Percentiles rank a stretch among this genome's conserved stretches.
Conservation (phyloP, 2,113 vertebrate species). For the Coptodon rendalli region DNA sequence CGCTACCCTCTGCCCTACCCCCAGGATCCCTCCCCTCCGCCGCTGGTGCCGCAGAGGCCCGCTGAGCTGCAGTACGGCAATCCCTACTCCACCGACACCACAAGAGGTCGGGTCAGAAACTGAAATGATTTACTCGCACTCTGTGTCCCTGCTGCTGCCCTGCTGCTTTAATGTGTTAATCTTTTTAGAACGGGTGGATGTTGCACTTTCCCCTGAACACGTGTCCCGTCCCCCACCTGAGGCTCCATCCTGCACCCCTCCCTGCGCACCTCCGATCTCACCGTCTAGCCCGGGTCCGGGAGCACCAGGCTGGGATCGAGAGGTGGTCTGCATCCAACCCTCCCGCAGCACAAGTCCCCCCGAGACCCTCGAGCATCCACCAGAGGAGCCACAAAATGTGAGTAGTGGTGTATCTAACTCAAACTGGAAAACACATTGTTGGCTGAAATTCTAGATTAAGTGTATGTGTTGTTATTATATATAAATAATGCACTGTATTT, state of each 20-base stretch:
- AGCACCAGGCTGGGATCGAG: slow-evolving; percentile 73
- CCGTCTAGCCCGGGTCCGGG: background rate
- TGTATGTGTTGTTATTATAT: background rate
- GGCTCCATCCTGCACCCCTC: slow-evolving; percentile 64
- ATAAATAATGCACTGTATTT: background rate
- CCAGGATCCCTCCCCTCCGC: slow-evolving; percentile 76
- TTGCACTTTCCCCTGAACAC: slow-evolving; percentile 82
- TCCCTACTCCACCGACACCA: slow-evolving; percentile 79
- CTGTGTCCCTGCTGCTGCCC: background rate
- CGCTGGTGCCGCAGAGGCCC: slow-evolving; percentile 74
- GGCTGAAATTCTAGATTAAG: background rate
- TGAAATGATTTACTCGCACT: accelerated
- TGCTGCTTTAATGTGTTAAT: background rate
- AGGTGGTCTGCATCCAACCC: slow-evolving; percentile 94
- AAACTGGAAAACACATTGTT: background rate
- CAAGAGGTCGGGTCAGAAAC: slow-evolving; percentile 65
- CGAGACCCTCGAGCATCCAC: slow-evolving; percentile 83
- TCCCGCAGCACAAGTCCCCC: slow-evolving; percentile 88
- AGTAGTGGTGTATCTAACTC: background rate
- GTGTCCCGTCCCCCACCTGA: slow-evolving; percentile 79
- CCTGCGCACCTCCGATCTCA: slow-evolving; percentile 57
- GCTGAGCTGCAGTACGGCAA: slow-evolving; percentile 90
- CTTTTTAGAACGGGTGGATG: slow-evolving; percentile 80
- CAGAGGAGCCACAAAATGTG: slow-evolving; percentile 68
- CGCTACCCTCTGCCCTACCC: slow-evolving; percentile 76